phyloP scores from a whole-genome alignment of 2,888 invertebrate species.

The Brachyptera putata region DNA sequence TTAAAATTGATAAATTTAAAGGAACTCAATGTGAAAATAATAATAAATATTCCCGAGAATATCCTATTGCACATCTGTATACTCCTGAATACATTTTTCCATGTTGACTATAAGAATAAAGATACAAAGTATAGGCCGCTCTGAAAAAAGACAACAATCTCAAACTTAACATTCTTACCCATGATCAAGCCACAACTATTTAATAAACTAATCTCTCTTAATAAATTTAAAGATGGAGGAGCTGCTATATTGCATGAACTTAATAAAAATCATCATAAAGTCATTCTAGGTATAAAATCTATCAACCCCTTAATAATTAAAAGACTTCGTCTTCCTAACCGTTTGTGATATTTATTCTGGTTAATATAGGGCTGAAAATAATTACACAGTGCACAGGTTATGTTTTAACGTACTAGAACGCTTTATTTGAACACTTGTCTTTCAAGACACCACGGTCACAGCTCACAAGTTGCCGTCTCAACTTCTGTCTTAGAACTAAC shows the following conservation, averaged over 20 bases:
- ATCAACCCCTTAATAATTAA: constrained; percentile 53
- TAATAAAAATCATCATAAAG: constrained; percentile 56
- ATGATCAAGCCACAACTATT: constrained; percentile 53
- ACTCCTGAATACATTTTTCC: constrained; percentile 51
- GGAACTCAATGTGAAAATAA: constrained; percentile 60
- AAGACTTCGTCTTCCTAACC: constrained; percentile 56
- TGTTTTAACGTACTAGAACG: too few relatives aligned
- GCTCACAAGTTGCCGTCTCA: too few relatives aligned
- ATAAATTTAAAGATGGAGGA: constrained; percentile 63
- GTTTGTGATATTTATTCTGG: too few relatives aligned
- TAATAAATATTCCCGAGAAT: constrained; percentile 56
- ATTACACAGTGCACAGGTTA: too few relatives aligned
- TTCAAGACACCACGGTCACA: too few relatives aligned
- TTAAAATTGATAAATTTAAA: constrained; percentile 59
- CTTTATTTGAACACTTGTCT: too few relatives aligned
- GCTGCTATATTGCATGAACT: constrained; percentile 60
- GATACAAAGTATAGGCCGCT: constrained; percentile 59
- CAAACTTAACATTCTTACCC: constrained; percentile 51
- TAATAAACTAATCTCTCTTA: constrained; percentile 62
- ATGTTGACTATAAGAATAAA: constrained; percentile 59
- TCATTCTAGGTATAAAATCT: constrained; percentile 54
- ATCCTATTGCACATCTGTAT: constrained; percentile 50
- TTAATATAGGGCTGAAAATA: too few relatives aligned
- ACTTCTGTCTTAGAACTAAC: too few relatives aligned
- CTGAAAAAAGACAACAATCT: constrained; percentile 60